Conservation (phyloP, 1,140 invertebrate genomes). For the Habropoda laboriosa region DNA sequence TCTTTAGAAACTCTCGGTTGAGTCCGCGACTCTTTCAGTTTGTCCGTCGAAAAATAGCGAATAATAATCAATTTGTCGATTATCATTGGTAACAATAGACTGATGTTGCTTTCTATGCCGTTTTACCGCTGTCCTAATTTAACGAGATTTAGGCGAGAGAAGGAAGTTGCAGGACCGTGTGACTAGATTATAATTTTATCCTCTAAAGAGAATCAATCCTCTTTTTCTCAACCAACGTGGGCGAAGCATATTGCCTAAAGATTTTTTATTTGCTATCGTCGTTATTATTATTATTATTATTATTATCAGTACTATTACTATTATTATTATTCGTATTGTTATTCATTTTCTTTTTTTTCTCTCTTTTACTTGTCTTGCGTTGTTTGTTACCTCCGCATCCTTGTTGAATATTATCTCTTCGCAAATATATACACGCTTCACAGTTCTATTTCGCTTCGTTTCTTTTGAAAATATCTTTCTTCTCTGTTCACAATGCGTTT, state of each 20-base stretch:
- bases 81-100: background rate
- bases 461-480: slow-evolving; percentile 31
- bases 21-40: too few relatives aligned
- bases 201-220: background rate
- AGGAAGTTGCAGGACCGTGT: slow-evolving; percentile 6
- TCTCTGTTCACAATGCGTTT: too few relatives aligned
- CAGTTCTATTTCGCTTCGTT: background rate
- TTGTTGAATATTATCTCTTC: background rate
- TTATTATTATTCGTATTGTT: slow-evolving; percentile 9
- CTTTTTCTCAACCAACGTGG: background rate
- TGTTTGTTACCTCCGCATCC: background rate
- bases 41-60: background rate
- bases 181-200: background rate
- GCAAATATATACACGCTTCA: background rate
- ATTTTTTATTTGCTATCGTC: slow-evolving; percentile 26
- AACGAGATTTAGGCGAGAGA: slow-evolving; percentile 10
- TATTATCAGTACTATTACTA: background rate
- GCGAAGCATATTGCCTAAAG: slow-evolving; percentile 41
- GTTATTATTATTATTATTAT: background rate
- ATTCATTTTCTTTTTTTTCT: background rate
- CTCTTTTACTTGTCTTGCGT: background rate
- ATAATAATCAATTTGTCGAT: background rate
- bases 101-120: slow-evolving; percentile 12
- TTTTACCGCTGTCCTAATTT: slow-evolving; percentile 37
- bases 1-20: background rate